A percentile compares a stretch with the other conserved stretches of the same genome.
These are phyloP conservation scores for Macroglossus sobrinus DNA, from an alignment of 2,113 vertebrate species.

Conservation along the genomic window DNA sequence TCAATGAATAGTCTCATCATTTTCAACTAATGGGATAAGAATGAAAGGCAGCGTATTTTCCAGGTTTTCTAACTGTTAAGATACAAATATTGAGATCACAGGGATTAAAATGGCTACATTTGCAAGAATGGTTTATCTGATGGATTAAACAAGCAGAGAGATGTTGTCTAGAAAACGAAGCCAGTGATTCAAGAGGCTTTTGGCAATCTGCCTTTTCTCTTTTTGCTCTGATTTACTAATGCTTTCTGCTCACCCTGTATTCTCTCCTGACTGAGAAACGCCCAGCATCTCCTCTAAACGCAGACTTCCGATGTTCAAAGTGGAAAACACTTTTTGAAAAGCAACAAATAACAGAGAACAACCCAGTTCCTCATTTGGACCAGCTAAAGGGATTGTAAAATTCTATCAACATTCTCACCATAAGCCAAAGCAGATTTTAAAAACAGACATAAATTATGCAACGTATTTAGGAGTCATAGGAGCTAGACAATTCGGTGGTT, in stretches of 20 bases:
- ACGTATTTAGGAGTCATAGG: not conserved
- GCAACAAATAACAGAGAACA: not conserved
- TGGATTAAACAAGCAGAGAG: not conserved
- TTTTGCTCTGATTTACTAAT: not conserved
- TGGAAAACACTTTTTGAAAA: not conserved
- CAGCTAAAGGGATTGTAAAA: not conserved
- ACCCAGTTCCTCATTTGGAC: not conserved
- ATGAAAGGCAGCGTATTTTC: constrained; percentile 46
- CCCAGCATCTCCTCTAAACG: not conserved
- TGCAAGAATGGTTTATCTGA: not conserved
- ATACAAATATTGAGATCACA: constrained; percentile 19
- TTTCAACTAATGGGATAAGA: constrained; percentile 34
- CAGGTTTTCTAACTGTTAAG: constrained; percentile 4
- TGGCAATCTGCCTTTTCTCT: not conserved
- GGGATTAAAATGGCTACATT: constrained; percentile 34
- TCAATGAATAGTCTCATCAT: constrained; percentile 25
- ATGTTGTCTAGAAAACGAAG: not conserved
- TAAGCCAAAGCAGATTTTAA: not conserved
- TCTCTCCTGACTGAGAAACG: not conserved
- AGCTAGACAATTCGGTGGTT: not conserved
- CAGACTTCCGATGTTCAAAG: not conserved
- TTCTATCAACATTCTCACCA: not conserved
- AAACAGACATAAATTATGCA: not conserved
- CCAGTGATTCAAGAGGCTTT: not conserved
- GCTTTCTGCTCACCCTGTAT: not conserved